Percentiles rank a stretch among this genome's conserved stretches.
Conservation (phyloP, 2,113 vertebrate species). For the Clarias macrocephalus region DNA sequence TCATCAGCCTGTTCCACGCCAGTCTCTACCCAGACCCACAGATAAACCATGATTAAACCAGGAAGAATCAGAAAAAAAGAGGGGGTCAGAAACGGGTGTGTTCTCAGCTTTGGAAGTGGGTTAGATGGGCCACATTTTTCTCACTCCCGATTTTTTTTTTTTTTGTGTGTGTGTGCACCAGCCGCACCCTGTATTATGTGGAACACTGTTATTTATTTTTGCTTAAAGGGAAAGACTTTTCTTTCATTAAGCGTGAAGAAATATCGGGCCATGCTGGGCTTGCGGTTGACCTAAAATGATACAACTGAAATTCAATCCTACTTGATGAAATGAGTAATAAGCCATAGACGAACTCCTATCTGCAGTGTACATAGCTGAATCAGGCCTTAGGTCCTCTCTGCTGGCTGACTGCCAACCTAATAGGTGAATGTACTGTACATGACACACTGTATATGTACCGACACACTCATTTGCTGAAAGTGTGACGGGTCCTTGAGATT, state of each 20-base stretch:
- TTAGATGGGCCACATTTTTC: background rate
- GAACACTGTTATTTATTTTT: background rate
- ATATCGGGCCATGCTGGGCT: background rate
- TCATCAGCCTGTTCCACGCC: background rate
- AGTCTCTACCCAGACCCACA: background rate
- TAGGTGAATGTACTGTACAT: background rate
- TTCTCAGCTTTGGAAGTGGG: background rate
- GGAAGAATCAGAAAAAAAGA: background rate
- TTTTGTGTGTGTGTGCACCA: background rate
- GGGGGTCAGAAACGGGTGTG: background rate
- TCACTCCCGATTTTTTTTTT: background rate
- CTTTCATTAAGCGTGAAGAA: background rate
- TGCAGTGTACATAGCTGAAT: background rate
- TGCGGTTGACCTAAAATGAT: background rate
- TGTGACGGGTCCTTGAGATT: background rate
- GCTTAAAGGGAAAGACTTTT: background rate
- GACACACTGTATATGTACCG: background rate
- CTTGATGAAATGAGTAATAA: background rate
- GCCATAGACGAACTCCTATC: background rate
- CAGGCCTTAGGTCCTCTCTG: slow-evolving; percentile 1
- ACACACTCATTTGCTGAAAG: background rate
- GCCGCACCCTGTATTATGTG: background rate
- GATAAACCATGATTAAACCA: background rate
- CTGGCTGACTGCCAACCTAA: slow-evolving; percentile 25
- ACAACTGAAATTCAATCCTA: background rate